Evolutionary conservation across 2,113 vertebrate species (phyloP).

Genomic region (Tetraodon nigroviridis): DNA sequence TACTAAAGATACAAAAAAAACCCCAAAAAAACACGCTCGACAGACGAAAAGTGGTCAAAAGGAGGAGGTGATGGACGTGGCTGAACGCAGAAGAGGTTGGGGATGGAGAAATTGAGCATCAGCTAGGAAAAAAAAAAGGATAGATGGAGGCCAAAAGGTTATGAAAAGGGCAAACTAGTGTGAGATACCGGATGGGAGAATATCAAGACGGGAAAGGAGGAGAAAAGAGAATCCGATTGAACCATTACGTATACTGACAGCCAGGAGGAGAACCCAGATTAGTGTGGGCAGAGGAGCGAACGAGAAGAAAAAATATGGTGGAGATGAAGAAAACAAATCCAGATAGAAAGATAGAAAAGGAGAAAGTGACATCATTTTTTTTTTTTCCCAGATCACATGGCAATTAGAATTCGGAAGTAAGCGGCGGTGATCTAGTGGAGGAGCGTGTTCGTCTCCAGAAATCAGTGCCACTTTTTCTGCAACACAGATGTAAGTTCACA

Average conservation of each 20-base stretch:
- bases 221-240: slow-evolving; percentile 15
- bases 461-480: neutral
- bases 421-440: too few species aligned
- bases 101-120: slow-evolving; percentile 11
- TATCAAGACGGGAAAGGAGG: slow-evolving; percentile 19
- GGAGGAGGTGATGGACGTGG: slow-evolving; percentile 17
- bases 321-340: slow-evolving; percentile 1
- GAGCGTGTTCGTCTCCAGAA: neutral
- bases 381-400: too few species aligned
- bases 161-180: slow-evolving; percentile 14
- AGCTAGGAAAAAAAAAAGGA: slow-evolving; percentile 39
- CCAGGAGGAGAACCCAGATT: slow-evolving; percentile 2
- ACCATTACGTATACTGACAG: too few species aligned
- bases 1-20: neutral
- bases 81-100: slow-evolving; percentile 11
- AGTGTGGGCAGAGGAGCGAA: neutral
- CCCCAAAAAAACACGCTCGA: neutral
- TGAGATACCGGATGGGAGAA: neutral
- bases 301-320: neutral
- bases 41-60: neutral
- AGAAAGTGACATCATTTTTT: too few species aligned
- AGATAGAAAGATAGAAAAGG: too few species aligned
- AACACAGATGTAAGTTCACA: neutral
- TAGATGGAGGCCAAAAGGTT: slow-evolving; percentile 10
- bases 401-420: too few species aligned